Evolutionary conservation across 2,797 vertebrate species (phyloP).

Genomic region (Sebastes umbrosus): DNA sequence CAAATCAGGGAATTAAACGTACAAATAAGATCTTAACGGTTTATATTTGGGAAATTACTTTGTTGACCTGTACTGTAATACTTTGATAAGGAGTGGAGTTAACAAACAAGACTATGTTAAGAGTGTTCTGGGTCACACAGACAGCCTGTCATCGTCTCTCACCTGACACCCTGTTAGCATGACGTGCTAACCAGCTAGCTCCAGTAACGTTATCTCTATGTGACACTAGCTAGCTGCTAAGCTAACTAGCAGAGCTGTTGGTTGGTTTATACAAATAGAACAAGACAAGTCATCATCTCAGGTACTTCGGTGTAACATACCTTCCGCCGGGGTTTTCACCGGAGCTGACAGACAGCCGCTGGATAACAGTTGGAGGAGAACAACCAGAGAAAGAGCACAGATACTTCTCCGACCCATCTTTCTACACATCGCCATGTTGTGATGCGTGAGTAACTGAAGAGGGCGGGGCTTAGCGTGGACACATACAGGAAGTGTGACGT

Average conservation of each 20-base stretch:
- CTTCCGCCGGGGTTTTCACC: accelerated
- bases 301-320: conserved; percentile 22
- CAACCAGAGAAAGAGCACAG: conserved; percentile 41
- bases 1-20: neutral
- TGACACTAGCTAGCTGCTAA: neutral
- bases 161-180: conserved; percentile 35
- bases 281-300: neutral
- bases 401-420: conserved; percentile 40
- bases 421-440: conserved; percentile 78
- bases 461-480: conserved; percentile 7
- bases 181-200: conserved; percentile 14
- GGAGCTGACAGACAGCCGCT: conserved; percentile 13
- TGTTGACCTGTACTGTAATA: too few species aligned
- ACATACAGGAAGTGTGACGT: neutral
- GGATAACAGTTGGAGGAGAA: conserved; percentile 48
- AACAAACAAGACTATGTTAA: neutral
- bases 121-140: neutral
- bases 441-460: conserved; percentile 14
- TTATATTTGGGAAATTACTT: too few species aligned
- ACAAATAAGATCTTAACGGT: too few species aligned
- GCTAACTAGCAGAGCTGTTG: neutral
- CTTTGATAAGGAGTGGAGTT: too few species aligned
- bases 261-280: neutral
- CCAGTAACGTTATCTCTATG: neutral
- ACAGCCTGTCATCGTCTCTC: neutral